Base-by-base conservation (phyloP, 2,888 invertebrate genomes). In the Osmoderma eremita region DNA sequence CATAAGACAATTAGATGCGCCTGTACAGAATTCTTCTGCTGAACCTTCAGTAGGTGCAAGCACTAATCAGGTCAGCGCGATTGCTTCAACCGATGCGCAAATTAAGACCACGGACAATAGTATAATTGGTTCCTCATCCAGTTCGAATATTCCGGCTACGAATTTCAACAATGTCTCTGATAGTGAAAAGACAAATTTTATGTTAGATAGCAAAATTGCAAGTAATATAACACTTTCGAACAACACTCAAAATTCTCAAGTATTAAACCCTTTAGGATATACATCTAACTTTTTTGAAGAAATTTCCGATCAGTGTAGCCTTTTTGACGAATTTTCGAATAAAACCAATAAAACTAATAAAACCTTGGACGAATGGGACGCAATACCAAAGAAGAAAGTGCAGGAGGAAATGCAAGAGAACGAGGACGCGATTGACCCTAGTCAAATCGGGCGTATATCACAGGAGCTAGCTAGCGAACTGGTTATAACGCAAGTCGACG, bases 131-230 rank as follows among this genome's bases (percentile, higher is more conserved):
- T n/a, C 30, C 30, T 30, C 30, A 8, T 30, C 30, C 30, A 30
- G 2, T 30, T n/a, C n/a, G n/a, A n/a, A n/a, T n/a, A n/a, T n/a
- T n/a, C n/a, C n/a, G n/a, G 30, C 6, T 4, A 5, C 24, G 6
- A 30, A 3, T 30, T 6, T 30, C 8, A 6, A 30, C 30, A 5
- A 30, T 8, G 30, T 10, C 2, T 30, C 30, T 5, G 10, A 3
- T 30, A 30, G 30, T 10, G 10, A 30, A 8, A 10, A 1, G 30
- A 30, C 30, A 61, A 61, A 61, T 61, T 61, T 61, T 61, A 61
- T 17, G 30, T 61, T 45, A 30, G 30, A 48, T 61, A 61, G 48
- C 58, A 61, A 61, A 61, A 61, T 61, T 61, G 30, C 24, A 15
- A 61, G 58, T 61, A 45, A 61, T 3, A 24, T 17, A 2, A 38